phyloP scores from a whole-genome alignment of 2,888 invertebrate species.

The Harpagoxenus sublaevis region DNA sequence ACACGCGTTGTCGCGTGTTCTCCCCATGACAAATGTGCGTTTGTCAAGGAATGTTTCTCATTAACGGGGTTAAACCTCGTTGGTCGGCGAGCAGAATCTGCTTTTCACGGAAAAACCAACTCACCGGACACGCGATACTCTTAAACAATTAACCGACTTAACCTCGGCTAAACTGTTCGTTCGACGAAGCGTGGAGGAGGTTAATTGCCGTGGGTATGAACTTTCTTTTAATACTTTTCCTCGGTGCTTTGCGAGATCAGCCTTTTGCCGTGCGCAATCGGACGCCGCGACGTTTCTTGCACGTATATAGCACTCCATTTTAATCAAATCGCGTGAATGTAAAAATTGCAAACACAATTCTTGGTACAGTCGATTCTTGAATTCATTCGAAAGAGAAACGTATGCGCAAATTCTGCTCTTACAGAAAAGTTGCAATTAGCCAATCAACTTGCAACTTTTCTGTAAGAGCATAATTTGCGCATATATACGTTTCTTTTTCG shows the following conservation, averaged over 20 bases:
- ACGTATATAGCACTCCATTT: not conserved
- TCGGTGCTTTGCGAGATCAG: not conserved
- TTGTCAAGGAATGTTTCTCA: not conserved
- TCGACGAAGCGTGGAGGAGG: not conserved
- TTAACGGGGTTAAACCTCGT: not conserved
- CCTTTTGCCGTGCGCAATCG: not conserved
- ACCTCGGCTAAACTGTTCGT: constrained; percentile 5
- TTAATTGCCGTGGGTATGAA: constrained; percentile 46
- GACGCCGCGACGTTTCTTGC: constrained; percentile 2
- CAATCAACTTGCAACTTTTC: too few species aligned
- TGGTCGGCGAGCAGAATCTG: constrained; percentile 8
- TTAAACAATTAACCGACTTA: constrained; percentile 32
- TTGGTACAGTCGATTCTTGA: not conserved
- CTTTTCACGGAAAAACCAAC: constrained; percentile 19
- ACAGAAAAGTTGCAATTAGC: too few species aligned
- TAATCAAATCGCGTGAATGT: not conserved
- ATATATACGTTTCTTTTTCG: too few species aligned
- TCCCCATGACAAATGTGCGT: constrained; percentile 2
- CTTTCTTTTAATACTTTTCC: constrained; percentile 39
- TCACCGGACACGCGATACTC: constrained; percentile 11
- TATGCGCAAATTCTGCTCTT: too few species aligned
- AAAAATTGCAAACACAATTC: constrained; percentile 3
- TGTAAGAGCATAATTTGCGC: too few species aligned
- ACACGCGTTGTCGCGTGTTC: constrained; percentile 1
- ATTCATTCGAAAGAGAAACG: too few species aligned